Evolutionary conservation across 1,140 invertebrate genomes (phyloP).

Genomic region (Zaprionus kolodkinae): DNA sequence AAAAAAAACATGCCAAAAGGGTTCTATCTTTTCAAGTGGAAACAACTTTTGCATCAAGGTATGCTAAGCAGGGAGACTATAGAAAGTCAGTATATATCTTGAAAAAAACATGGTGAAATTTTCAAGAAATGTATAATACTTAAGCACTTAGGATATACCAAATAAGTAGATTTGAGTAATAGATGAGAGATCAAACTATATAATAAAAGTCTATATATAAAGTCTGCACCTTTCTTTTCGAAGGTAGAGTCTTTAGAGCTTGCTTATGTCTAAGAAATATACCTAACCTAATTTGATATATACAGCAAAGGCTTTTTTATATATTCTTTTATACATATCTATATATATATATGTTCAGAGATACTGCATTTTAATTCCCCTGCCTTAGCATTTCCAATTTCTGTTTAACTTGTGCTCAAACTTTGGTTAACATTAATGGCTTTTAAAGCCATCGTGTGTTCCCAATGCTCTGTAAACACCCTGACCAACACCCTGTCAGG

Average conservation of each 20-base stretch:
- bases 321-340: not conserved
- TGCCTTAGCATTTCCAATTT: slow-evolving; percentile 1
- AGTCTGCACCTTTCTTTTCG: no score
- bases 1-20: no score
- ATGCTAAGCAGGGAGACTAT: not conserved
- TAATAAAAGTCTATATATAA: no score
- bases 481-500: slow-evolving; percentile 24
- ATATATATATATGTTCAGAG: no score
- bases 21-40: not conserved
- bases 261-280: no score
- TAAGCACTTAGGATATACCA: no score
- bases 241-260: no score
- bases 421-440: slow-evolving; percentile 44
- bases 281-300: not conserved
- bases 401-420: slow-evolving; percentile 33
- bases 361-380: not conserved
- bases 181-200: no score
- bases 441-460: slow-evolving; percentile 40
- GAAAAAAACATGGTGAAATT: not conserved
- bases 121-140: no score
- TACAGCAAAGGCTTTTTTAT: not conserved
- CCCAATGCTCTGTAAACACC: slow-evolving; percentile 35
- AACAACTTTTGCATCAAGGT: not conserved
- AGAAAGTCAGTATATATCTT: not conserved
- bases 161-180: no score